Evolutionary conservation across 2,113 vertebrate species (phyloP).

Genomic region (Cygnus atratus): DNA sequence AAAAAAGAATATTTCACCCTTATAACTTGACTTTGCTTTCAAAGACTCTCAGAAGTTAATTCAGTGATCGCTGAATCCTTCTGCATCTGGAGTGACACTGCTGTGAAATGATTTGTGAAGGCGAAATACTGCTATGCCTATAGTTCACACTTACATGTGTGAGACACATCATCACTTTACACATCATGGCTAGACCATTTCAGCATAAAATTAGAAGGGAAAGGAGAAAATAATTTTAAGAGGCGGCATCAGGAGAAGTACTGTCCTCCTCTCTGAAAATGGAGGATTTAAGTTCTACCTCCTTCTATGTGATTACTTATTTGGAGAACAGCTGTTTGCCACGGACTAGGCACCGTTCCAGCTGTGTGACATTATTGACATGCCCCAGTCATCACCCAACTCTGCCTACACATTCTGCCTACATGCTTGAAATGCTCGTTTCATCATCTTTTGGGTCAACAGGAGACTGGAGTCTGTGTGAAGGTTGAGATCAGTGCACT

Average conservation of each 20-base stretch:
- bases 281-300: neutral
- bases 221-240: neutral
- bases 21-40: neutral
- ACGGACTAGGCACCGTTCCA: neutral
- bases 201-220: neutral
- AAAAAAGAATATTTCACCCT: neutral
- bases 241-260: neutral
- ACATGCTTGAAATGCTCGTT: neutral
- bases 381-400: constrained; percentile 34
- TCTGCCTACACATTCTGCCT: neutral
- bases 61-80: neutral
- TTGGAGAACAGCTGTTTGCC: constrained; percentile 46
- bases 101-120: neutral
- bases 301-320: constrained; percentile 24
- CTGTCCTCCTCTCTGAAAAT: neutral
- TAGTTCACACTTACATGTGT: neutral
- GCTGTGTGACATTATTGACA: constrained; percentile 36
- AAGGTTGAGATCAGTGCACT: neutral
- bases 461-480: neutral
- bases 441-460: neutral
- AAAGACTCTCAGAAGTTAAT: neutral
- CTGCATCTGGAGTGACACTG: neutral
- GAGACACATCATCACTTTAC: neutral
- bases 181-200: neutral
- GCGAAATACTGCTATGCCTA: fast-evolving